Base-by-base conservation (phyloP, 2,797 vertebrate species). In the Hydrolagus colliei region DNA sequence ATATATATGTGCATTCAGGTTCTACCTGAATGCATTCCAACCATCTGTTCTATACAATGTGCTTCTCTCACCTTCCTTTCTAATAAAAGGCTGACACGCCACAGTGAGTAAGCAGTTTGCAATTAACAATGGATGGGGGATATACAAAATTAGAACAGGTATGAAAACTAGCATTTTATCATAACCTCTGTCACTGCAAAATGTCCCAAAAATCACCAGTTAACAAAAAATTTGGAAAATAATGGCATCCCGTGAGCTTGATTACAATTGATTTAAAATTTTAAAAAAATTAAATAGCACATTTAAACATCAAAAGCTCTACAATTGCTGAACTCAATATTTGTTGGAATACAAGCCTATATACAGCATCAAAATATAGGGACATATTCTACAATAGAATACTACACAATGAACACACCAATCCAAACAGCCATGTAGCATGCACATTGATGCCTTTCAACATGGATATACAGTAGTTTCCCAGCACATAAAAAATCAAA, bases 21-120 rank as follows among this genome's bases (percentile, higher is more conserved):
- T 68, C 32, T 68, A 67, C 27, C 22, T 67, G 63, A 84, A 41
- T 68, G 65, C 63, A 65, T 14, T 52, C 65, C 59, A 84, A 18
- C 0, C 6, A 52, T 35, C 63, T 65, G 62, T 82, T 82, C 59
- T 14, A 84, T 18, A 35, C 41, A 52, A 52, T 52, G 62, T 32
- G 32, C 32, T 67, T 71, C 4, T 4, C 65, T 4, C 32, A 71
- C 71, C 65, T 68, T 41, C 41, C 41, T 18, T 59, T n/a, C 75
- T n/a, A 61, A 77, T 35, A 77, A 52, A 84, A 84, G 32, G 3
- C 79, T 82, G 79, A n/a, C 79, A 68, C 20, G 41, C 65, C 12
- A 65, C 41, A 41, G 59, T 41, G 79, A 84, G 9, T 35, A 71
- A 35, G 32, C 79, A 84, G 71, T 18, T 16, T 84, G 41, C 78